Conservation (phyloP, 2,797 vertebrate genomes). For the Melopsittacus undulatus region DNA sequence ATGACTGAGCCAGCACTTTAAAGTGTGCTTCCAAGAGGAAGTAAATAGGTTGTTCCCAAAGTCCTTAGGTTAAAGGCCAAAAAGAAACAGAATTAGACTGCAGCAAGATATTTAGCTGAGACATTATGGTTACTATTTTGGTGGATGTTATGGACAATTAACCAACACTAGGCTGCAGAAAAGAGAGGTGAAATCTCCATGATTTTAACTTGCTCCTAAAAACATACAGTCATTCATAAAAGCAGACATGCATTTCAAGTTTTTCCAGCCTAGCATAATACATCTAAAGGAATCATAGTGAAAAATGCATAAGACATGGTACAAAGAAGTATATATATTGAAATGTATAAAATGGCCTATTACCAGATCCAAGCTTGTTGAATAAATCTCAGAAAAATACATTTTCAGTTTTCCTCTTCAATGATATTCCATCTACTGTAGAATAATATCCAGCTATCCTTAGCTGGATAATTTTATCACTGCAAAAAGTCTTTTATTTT, state of each 20-base stretch:
- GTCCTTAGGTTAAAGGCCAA: background rate
- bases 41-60: background rate
- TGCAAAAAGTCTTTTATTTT: background rate
- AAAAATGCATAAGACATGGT: background rate
- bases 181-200: background rate
- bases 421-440: background rate
- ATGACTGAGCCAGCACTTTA: background rate
- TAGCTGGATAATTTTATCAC: background rate
- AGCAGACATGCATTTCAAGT: background rate
- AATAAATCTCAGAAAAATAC: background rate
- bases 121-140: background rate
- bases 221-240: background rate
- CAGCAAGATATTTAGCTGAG: background rate
- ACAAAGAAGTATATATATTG: background rate
- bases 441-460: background rate
- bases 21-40: background rate
- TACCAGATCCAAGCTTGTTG: background rate
- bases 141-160: background rate
- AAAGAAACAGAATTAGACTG: background rate
- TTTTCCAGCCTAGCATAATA: background rate
- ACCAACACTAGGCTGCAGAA: background rate
- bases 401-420: conserved; percentile 9
- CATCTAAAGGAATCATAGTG: background rate
- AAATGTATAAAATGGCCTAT: background rate
- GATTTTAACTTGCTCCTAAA: background rate